Evolutionary conservation across 2,888 invertebrate genomes (phyloP).

Genomic region (Adineta ricciae): DNA sequence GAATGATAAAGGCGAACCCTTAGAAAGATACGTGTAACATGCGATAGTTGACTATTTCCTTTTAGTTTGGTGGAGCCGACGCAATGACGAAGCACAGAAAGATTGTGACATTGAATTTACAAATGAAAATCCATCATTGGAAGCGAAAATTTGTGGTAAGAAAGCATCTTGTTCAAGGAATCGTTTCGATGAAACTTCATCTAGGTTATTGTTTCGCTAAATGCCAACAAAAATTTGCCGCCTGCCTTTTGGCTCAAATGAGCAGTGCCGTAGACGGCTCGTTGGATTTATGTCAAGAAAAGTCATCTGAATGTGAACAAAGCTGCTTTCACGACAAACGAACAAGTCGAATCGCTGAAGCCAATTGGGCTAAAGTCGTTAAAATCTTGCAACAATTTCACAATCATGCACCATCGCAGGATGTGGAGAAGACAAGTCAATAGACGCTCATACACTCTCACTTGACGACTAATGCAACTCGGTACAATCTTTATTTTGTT

Average conservation of each 20-base stretch:
- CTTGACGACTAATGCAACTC: too few species aligned
- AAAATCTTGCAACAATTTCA: neutral
- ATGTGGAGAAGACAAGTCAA: neutral
- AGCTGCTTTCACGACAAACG: neutral
- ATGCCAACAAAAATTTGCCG: conserved; percentile 4
- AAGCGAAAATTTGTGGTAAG: conserved; percentile 4
- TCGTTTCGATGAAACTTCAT: too few species aligned
- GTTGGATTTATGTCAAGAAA: neutral
- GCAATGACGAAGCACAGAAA: neutral
- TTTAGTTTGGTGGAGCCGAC: conserved; percentile 18
- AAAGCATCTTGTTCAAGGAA: too few species aligned
- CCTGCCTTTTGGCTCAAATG: neutral
- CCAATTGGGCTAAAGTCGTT: neutral
- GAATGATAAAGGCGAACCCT: too few species aligned
- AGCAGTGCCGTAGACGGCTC: neutral
- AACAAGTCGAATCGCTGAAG: neutral
- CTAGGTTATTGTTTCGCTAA: neutral
- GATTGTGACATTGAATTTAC: neutral
- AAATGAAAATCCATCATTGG: neutral
- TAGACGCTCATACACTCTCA: too few species aligned
- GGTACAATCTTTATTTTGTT: too few species aligned
- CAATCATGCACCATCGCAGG: neutral
- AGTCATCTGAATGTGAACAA: neutral
- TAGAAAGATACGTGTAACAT: too few species aligned
- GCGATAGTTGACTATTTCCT: neutral